Percentiles rank a stretch among this genome's conserved stretches.
Conservation (phyloP, 2,797 vertebrate genomes). For the Kryptopterus vitreolus region DNA sequence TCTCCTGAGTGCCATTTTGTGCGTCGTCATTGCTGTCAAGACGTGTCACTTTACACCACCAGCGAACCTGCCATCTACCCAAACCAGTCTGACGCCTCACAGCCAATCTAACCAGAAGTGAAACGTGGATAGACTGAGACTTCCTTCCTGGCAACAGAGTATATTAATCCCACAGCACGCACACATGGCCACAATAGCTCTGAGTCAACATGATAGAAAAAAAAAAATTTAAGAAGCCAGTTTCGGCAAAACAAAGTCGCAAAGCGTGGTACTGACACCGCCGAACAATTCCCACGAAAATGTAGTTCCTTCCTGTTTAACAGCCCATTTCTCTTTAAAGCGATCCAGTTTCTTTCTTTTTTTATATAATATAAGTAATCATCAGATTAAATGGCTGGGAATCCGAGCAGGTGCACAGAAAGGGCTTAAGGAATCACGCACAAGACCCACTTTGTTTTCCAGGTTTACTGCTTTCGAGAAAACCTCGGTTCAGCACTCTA, state of each 20-base stretch:
- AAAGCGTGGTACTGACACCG: neutral
- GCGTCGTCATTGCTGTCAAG: conserved; percentile 13
- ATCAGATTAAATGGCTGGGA: conserved; percentile 9
- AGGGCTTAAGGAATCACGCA: neutral
- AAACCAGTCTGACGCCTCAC: conserved; percentile 24
- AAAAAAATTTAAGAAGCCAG: neutral
- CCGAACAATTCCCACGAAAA: conserved; percentile 4
- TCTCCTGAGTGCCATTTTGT: no score
- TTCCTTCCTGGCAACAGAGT: conserved; percentile 20
- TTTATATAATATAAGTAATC: neutral
- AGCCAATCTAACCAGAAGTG: neutral
- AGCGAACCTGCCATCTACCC: conserved; percentile 18
- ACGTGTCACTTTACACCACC: conserved; percentile 13
- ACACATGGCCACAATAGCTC: conserved; percentile 16
- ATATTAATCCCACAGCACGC: conserved; percentile 16
- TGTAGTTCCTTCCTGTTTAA: conserved; percentile 3
- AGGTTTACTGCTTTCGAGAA: neutral
- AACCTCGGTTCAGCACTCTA: neutral
- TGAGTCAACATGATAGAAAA: neutral
- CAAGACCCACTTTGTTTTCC: neutral
- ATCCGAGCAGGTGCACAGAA: neutral
- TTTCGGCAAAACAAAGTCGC: conserved; percentile 20
- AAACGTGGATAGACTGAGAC: conserved; percentile 1
- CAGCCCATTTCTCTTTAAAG: neutral
- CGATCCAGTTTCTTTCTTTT: neutral